Base-by-base conservation (phyloP, 2,888 invertebrate genomes). In the Brachyopa scutellaris region DNA sequence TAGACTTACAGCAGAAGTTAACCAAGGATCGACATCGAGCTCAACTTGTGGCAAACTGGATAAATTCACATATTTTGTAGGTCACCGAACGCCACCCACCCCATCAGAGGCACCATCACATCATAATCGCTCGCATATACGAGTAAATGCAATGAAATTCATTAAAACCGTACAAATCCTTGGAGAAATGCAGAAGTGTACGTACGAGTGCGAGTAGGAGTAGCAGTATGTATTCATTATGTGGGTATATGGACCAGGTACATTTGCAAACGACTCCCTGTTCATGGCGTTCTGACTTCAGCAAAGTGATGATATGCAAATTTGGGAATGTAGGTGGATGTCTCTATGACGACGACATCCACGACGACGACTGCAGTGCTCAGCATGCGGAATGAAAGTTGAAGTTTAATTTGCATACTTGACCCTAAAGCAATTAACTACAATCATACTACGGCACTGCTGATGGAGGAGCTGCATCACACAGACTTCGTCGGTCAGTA, bases 371-470 rank as follows among this genome's bases (percentile, higher is more conserved):
- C 13, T 33, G 17, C 9, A 38, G 13, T 19, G 33, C 29, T 61
- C 38, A 49, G 64, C 17, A 38, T 66, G 40, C 31, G 45, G 61
- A 72, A 61, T 47, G 67, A 47, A 74, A 79, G 79, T 47, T 74
- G 73, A 79, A 79, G 74, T 85, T 70, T 83, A 84, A 86, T 86
- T 86, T 85, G 84, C 85, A 84, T 84, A 77, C 79, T 85, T 85
- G 85, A 85, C 85, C 84, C 79, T 38, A 40, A 73, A 79, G 79
- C 66, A 73, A 79, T 79, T 79, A 79, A 79, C 61, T 79, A 55
- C 67, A 61, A 47, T 67, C 67, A 45, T 51, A 17, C 15, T 26
- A 21, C 8, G 23, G 21, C 13, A 0, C 4, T 9, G n/a, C 15
- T 4, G 57, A 17, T 2, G 0, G 11, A 17, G 9, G 31, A 3